Evolutionary conservation across 2,113 vertebrate genomes (phyloP), one percentile per base, ranked within the genome.

Genomic region (Potamarius usumacintae): DNA sequence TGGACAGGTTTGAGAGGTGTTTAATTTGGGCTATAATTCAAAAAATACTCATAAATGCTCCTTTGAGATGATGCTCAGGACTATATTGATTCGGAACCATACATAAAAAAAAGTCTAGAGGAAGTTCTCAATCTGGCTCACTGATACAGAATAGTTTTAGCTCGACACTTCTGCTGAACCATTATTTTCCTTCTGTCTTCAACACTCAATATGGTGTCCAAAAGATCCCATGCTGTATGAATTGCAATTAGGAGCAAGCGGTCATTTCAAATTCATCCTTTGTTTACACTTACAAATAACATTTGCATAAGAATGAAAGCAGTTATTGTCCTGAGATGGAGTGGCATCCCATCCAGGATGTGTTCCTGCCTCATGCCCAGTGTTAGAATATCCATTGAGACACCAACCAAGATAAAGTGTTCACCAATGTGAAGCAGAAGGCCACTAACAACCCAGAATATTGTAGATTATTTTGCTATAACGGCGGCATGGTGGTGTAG

Each of bases 261-360:
- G 72, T 1, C 42, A 57, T 79, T 67, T 18, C 17, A 34, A 25
- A 80, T 58, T 71, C 52, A n/a, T 79, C 30, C 52, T 58, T 86
- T 42, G 60, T 69, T 55, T 22, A 11, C 71, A 53, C 25, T 20
- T 17, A 42, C n/a, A 85, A 69, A 85, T 27, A 69, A 17, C 62
- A 88, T 88, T 88, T 88, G 67, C 76, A 88, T 88, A 34, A 79
- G 58, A 85, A 88, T 85, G 77, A 85, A 85, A 85, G 83, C 30
- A 30, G 71, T 80, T 67, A 48, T 60, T 60, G 57, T 34, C 27
- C 79, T 42, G 55, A 22, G 82, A 83, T 69, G n/a, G 83, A 60
- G 71, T 74, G 53, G 55, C 69, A n/a, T 58, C 67, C 3, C 27
- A 17, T 52, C 42, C 72, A 63, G 42, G 48, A 20, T 62, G 72